These are phyloP conservation scores for Bothrops jararaca DNA, from an alignment of 2,113 vertebrate species.

Conservation along the genomic window DNA sequence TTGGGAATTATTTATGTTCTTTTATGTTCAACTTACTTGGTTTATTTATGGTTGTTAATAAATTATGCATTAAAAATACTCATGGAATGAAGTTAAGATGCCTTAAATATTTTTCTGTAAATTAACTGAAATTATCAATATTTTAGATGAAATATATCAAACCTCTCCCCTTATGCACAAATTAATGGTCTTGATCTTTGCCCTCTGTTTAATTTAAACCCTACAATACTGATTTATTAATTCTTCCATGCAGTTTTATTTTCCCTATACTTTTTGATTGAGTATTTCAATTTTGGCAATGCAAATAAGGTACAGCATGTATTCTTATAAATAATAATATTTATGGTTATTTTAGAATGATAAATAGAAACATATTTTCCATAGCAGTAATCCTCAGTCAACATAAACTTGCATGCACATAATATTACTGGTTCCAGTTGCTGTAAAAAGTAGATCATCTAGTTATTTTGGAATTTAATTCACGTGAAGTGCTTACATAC, in stretches of 20 bases:
- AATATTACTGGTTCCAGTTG: slow-evolving; percentile 12
- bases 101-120: not conserved
- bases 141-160: not conserved
- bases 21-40: not conserved
- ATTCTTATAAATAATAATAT: not conserved
- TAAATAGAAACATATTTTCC: not conserved
- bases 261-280: not conserved
- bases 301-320: not conserved
- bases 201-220: not conserved
- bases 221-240: not conserved
- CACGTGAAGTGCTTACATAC: not conserved
- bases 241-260: not conserved
- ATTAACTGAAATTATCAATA: not conserved
- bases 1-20: not conserved
- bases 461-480: not conserved
- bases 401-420: not conserved
- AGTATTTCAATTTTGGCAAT: not conserved
- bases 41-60: not conserved
- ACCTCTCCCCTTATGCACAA: not conserved
- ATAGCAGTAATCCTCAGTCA: not conserved
- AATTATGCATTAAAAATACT: not conserved
- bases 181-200: not conserved
- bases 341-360: not conserved
- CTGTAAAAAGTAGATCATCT: slow-evolving; percentile 1
- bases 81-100: not conserved